A percentile compares a stretch with the other conserved stretches of the same genome.
These are phyloP conservation scores for Heliconius nattereri DNA, from an alignment of 1,140 invertebrate species.

Conservation along the genomic window DNA sequence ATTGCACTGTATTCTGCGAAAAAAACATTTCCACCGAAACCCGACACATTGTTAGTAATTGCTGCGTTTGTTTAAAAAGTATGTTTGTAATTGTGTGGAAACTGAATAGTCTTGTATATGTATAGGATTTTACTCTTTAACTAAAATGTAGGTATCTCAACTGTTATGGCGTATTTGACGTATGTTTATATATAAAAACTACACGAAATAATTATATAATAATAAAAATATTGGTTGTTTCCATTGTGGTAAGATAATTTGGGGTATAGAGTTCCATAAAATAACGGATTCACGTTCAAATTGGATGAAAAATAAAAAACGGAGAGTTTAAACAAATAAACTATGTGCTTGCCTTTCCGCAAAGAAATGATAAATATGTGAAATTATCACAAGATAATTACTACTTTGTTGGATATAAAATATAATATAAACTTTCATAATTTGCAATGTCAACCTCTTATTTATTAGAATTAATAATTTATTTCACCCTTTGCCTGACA, in stretches of 20 bases:
- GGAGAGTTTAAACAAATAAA: no score
- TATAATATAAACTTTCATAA: background rate
- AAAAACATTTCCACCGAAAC: conserved; percentile 30
- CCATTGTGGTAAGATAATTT: no score
- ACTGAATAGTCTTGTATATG: background rate
- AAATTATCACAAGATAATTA: no score
- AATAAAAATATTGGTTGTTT: no score
- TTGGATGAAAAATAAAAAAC: no score
- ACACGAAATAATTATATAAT: no score
- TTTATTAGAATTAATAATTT: background rate
- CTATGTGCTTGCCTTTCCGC: background rate
- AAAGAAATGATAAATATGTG: background rate
- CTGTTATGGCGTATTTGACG: no score
- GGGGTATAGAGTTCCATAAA: no score
- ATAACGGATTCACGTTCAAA: no score
- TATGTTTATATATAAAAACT: no score
- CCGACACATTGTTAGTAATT: conserved; percentile 30
- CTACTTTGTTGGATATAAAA: background rate
- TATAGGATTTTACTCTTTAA: background rate
- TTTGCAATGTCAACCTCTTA: background rate
- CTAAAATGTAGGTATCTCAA: background rate
- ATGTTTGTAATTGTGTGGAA: conserved; percentile 28
- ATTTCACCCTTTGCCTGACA: background rate
- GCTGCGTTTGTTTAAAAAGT: conserved; percentile 28
- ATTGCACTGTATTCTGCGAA: conserved; percentile 36